These are phyloP conservation scores for Phania funesta DNA, from an alignment of 2,888 invertebrate genomes.

Conservation along the genomic window DNA sequence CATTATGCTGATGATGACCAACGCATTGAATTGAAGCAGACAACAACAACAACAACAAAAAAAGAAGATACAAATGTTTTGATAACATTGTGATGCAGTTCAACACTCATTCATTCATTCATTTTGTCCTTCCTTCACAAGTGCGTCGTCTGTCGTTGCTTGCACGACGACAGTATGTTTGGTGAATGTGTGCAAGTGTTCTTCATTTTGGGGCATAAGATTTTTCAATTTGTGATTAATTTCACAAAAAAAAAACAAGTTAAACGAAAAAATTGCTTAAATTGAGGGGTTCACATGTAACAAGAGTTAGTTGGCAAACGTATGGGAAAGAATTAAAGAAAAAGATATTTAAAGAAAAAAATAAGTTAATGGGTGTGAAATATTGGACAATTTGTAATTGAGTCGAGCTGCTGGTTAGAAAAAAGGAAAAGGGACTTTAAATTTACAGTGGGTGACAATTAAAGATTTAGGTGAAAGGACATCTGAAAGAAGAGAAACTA, in stretches of 20 bases:
- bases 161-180: not conserved
- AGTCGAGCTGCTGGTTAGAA: not conserved
- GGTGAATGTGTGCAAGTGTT: not conserved
- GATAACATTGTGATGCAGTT: conserved; percentile 61
- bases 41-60: not conserved
- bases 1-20: conserved; percentile 36
- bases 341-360: not conserved
- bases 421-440: not conserved
- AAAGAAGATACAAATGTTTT: conserved; percentile 60
- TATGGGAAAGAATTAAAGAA: not conserved
- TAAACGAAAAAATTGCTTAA: not conserved
- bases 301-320: conserved; percentile 2
- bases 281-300: conserved; percentile 26
- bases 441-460: too few relatives aligned
- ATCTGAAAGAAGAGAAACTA: too few relatives aligned
- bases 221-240: conserved; percentile 61
- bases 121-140: conserved; percentile 15
- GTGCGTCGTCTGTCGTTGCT: conserved; percentile 2
- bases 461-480: too few relatives aligned
- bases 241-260: conserved; percentile 16
- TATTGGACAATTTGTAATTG: conserved; percentile 59
- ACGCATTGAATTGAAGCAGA: conserved; percentile 45
- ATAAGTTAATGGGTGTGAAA: conserved; percentile 59
- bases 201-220: conserved; percentile 27
- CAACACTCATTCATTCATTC: conserved; percentile 50